Percentiles rank a stretch among this genome's conserved stretches.
phyloP scores from a whole-genome alignment of 2,888 invertebrate genomes.

The Oligia fasciuncula region DNA sequence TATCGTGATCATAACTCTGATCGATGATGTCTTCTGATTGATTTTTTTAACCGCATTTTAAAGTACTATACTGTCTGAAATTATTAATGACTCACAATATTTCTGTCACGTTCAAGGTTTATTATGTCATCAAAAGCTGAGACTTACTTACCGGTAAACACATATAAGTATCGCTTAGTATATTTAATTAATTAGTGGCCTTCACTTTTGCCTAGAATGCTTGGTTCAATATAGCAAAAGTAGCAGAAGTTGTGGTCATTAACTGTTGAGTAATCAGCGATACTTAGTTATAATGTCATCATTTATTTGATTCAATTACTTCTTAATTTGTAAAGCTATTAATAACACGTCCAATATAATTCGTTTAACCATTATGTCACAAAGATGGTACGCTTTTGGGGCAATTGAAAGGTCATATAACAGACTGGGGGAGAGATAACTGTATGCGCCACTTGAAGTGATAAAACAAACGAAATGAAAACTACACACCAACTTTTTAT shows the following conservation, averaged over 20 bases:
- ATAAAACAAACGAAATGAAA: constrained; percentile 63
- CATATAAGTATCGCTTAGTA: constrained; percentile 36
- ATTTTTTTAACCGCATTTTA: constrained; percentile 25
- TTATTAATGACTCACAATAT: constrained; percentile 65
- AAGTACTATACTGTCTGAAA: not conserved
- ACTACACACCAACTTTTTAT: constrained; percentile 49
- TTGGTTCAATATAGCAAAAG: not conserved
- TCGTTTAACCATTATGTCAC: constrained; percentile 77
- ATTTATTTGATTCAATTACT: constrained; percentile 24
- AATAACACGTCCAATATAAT: constrained; percentile 55
- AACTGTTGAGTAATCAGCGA: not conserved
- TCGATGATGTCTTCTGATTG: constrained; percentile 31
- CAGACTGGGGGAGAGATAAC: constrained; percentile 74
- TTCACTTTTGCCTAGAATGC: not conserved
- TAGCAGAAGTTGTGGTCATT: not conserved
- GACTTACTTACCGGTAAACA: constrained; percentile 70
- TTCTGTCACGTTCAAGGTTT: constrained; percentile 73
- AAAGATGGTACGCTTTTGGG: constrained; percentile 73
- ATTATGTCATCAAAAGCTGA: constrained; percentile 66
- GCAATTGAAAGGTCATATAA: constrained; percentile 82
- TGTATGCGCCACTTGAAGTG: constrained; percentile 62
- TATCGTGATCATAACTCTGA: constrained; percentile 26
- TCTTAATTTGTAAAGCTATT: constrained; percentile 53
- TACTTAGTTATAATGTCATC: not conserved
- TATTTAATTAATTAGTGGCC: not conserved